Evolutionary conservation across 2,797 vertebrate species (phyloP).

Genomic region (Chloroceryle inda): DNA sequence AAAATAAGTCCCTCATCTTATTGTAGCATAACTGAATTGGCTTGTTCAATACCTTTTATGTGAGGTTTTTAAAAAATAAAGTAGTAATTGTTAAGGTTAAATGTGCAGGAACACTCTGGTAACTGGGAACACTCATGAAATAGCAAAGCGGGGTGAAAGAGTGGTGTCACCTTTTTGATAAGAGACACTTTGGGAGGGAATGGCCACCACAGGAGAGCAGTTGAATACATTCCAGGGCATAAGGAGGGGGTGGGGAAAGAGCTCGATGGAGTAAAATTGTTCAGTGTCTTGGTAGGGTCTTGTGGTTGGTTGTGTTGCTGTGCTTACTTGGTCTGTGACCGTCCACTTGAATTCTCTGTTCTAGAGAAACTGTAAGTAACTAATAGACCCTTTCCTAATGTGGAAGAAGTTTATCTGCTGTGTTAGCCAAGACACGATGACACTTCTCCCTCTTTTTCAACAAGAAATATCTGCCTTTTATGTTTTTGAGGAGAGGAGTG

Average conservation of each 20-base stretch:
- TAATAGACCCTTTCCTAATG: background rate
- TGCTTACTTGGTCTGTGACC: background rate
- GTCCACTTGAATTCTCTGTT: background rate
- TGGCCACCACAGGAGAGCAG: background rate
- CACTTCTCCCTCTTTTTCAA: background rate
- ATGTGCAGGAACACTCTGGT: background rate
- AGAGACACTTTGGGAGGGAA: background rate
- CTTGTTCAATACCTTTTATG: background rate
- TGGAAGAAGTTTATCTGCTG: background rate
- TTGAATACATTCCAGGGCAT: background rate
- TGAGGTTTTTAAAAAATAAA: background rate
- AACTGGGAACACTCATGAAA: background rate
- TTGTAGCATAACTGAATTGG: background rate
- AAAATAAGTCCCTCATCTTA: background rate
- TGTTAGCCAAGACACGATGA: background rate
- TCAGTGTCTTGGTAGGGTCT: background rate
- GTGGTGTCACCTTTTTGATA: background rate
- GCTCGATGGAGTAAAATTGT: background rate
- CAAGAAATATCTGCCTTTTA: background rate
- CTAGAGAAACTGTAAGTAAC: background rate
- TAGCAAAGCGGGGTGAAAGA: background rate
- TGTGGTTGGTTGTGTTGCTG: background rate
- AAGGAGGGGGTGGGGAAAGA: background rate
- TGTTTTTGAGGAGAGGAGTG: background rate
- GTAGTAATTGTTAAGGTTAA: background rate